These are phyloP conservation scores for Pharmacophagus antenor DNA, from an alignment of 2,888 invertebrate genomes.

Conservation along the genomic window DNA sequence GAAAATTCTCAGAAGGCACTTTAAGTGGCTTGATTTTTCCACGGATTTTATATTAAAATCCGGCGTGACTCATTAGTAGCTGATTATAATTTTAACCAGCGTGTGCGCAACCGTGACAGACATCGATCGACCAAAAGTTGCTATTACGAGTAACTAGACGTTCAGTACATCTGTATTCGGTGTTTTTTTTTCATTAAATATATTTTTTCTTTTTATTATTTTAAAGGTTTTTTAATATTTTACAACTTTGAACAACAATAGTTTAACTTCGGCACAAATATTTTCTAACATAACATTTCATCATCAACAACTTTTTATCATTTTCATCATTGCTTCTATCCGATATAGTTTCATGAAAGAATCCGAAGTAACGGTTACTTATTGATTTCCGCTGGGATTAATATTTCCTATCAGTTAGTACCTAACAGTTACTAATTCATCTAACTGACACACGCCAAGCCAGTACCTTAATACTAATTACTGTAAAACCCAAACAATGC, in stretches of 20 bases:
- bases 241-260: too few species aligned
- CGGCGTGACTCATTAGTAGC: conserved; percentile 57
- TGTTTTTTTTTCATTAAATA: too few species aligned
- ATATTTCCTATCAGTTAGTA: not conserved
- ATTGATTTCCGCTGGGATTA: not conserved
- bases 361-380: too few species aligned
- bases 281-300: too few species aligned
- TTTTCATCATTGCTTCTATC: too few species aligned
- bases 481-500: not conserved
- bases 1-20: conserved; percentile 45
- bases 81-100: conserved; percentile 46
- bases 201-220: too few species aligned
- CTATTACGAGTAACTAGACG: not conserved
- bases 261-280: too few species aligned
- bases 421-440: not conserved
- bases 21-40: conserved; percentile 45
- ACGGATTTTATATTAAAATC: conserved; percentile 51
- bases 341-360: too few species aligned
- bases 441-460: not conserved
- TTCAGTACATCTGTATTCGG: not conserved
- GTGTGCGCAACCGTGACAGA: conserved; percentile 10
- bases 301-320: too few species aligned
- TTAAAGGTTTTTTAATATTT: too few species aligned
- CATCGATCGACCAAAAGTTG: not conserved
- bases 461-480: not conserved